Evolutionary conservation across 1,140 invertebrate genomes (phyloP).

Genomic region (Lasioglossum albipes): DNA sequence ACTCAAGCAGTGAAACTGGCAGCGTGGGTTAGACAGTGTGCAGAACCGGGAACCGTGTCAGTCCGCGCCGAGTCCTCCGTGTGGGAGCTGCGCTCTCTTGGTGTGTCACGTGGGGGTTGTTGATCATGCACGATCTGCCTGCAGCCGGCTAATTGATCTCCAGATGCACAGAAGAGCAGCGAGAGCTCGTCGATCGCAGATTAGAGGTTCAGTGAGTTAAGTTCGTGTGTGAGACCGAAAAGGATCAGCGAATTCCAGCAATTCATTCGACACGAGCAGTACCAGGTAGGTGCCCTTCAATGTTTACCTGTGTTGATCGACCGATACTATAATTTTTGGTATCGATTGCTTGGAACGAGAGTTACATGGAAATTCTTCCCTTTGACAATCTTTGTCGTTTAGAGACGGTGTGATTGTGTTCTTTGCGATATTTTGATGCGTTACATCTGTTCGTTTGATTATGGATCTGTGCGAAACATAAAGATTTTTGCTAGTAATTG

Average conservation of each 20-base stretch:
- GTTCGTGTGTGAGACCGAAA: constrained; percentile 21
- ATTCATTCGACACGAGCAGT: constrained; percentile 19
- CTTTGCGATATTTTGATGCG: too few species aligned
- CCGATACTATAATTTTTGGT: too few species aligned
- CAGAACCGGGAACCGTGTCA: constrained; percentile 52
- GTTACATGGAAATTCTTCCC: background rate
- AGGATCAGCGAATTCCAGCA: constrained; percentile 20
- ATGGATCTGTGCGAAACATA: too few species aligned
- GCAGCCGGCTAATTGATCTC: background rate
- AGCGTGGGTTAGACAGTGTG: constrained; percentile 54
- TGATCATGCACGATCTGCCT: background rate
- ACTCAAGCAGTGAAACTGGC: constrained; percentile 47
- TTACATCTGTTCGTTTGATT: too few species aligned
- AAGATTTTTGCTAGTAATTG: too few species aligned
- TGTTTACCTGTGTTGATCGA: too few species aligned
- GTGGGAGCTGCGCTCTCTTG: constrained; percentile 62
- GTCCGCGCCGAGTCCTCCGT: constrained; percentile 56
- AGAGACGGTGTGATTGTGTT: too few species aligned
- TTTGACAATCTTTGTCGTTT: too few species aligned
- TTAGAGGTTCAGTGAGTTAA: constrained; percentile 29
- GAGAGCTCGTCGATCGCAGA: constrained; percentile 20
- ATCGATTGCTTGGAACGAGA: too few species aligned
- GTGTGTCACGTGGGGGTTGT: constrained; percentile 46
- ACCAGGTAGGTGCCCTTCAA: constrained; percentile 46
- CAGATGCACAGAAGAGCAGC: constrained; percentile 53